These are phyloP conservation scores for Thumatha senex DNA, from an alignment of 2,888 invertebrate species.

Conservation along the genomic window DNA sequence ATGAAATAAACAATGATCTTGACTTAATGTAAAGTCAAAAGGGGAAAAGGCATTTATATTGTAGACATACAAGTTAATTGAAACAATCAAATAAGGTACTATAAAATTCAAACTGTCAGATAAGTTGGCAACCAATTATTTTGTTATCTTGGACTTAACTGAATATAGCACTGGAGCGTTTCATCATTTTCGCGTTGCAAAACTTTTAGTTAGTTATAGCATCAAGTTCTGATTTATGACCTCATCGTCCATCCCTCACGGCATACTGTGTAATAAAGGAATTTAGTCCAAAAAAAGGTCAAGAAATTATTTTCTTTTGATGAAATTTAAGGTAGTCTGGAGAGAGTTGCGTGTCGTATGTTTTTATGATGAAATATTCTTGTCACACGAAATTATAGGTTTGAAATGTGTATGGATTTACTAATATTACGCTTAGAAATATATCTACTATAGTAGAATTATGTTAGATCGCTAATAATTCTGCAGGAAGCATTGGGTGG, in stretches of 20 bases:
- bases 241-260: slow-evolving; percentile 54
- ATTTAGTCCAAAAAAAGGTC: slow-evolving; percentile 60
- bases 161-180: slow-evolving; percentile 72
- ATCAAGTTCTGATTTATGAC: slow-evolving; percentile 75
- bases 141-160: slow-evolving; percentile 73
- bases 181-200: slow-evolving; percentile 73
- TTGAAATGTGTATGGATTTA: background rate
- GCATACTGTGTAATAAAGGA: slow-evolving; percentile 68
- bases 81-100: too few species aligned
- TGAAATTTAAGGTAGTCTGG: slow-evolving; percentile 50
- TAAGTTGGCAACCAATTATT: slow-evolving; percentile 61
- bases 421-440: background rate
- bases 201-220: slow-evolving; percentile 79
- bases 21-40: too few species aligned
- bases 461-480: too few species aligned
- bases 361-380: slow-evolving; percentile 32
- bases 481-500: too few species aligned
- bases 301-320: slow-evolving; percentile 58
- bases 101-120: background rate
- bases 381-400: slow-evolving; percentile 10
- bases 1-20: too few species aligned
- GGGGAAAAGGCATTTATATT: too few species aligned
- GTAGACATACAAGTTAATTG: too few species aligned
- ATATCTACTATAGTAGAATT: too few species aligned
- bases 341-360: slow-evolving; percentile 35